Evolutionary conservation across 2,113 vertebrate species (phyloP).

Genomic region (Hyla sarda): DNA sequence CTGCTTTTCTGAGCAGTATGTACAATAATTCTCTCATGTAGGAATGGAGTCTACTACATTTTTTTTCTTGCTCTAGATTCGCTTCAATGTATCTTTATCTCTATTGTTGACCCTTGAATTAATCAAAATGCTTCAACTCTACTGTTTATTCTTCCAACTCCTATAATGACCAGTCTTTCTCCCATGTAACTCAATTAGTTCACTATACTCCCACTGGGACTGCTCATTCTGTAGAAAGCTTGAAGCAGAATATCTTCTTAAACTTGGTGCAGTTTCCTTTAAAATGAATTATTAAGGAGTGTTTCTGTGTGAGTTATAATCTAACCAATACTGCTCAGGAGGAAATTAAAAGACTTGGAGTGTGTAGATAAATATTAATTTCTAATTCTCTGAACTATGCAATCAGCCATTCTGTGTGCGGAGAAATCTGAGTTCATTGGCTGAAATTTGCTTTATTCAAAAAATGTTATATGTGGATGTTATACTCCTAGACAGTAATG

Average conservation of each 20-base stretch:
- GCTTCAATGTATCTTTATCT: neutral
- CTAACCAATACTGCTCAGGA: conserved; percentile 28
- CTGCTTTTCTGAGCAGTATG: neutral
- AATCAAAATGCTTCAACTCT: conserved; percentile 27
- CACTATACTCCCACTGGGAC: neutral
- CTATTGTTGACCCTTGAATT: neutral
- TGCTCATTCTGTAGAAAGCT: conserved; percentile 8
- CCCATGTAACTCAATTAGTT: conserved; percentile 32
- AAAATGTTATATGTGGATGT: conserved; percentile 35
- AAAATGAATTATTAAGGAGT: conserved; percentile 53
- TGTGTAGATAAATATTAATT: conserved; percentile 59
- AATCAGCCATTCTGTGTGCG: conserved; percentile 33
- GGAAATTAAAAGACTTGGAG: conserved; percentile 58
- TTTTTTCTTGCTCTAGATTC: neutral
- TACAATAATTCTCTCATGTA: neutral
- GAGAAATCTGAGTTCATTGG: conserved; percentile 28
- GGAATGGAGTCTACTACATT: neutral
- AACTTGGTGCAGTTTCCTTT: conserved; percentile 39
- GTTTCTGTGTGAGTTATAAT: conserved; percentile 45
- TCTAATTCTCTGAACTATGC: conserved; percentile 47
- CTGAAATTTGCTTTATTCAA: conserved; percentile 25
- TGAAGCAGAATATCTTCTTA: conserved; percentile 11
- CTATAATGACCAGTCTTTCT: conserved; percentile 13
- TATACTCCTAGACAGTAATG: conserved; percentile 23
- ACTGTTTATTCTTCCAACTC: conserved; percentile 26